phyloP scores from a whole-genome alignment of 37 sponge, comb jelly and placozoan genomes.

The Hormiphora californensis region DNA sequence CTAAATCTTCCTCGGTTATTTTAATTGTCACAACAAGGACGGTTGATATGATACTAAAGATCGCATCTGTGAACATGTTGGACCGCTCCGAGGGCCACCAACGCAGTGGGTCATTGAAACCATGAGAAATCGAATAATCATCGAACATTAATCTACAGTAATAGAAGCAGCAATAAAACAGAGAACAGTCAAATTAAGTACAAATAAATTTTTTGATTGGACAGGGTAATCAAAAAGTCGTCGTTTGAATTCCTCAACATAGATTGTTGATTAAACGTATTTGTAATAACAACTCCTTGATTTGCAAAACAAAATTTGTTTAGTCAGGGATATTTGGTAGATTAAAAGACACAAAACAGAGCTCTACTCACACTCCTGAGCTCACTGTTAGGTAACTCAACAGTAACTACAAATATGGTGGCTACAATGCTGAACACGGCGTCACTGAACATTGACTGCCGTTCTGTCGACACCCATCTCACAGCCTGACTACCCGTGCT shows the following conservation, averaged over 20 bases:
- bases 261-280: too few species aligned
- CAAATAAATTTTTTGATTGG: too few species aligned
- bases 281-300: too few species aligned
- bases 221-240: too few species aligned
- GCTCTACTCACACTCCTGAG: background rate
- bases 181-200: too few species aligned
- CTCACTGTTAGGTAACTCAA: background rate
- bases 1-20: too few species aligned
- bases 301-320: too few species aligned
- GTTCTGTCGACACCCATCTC: background rate
- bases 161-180: too few species aligned
- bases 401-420: conserved; percentile 23
- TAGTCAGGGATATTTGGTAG: too few species aligned
- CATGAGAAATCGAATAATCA: background rate
- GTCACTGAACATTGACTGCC: conserved; percentile 51
- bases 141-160: background rate
- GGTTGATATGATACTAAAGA: conserved; percentile 36
- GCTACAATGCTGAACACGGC: conserved; percentile 40
- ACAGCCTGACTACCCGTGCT: too few species aligned
- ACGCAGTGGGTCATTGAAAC: conserved; percentile 2
- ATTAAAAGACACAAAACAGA: too few species aligned
- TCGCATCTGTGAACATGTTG: conserved; percentile 45
- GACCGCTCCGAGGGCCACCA: conserved; percentile 34
- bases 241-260: too few species aligned
- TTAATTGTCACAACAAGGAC: conserved; percentile 8